Evolutionary conservation across 2,797 vertebrate species (phyloP), one percentile per base, ranked within the genome.

Genomic region (Euphonia xanthogaster): DNA sequence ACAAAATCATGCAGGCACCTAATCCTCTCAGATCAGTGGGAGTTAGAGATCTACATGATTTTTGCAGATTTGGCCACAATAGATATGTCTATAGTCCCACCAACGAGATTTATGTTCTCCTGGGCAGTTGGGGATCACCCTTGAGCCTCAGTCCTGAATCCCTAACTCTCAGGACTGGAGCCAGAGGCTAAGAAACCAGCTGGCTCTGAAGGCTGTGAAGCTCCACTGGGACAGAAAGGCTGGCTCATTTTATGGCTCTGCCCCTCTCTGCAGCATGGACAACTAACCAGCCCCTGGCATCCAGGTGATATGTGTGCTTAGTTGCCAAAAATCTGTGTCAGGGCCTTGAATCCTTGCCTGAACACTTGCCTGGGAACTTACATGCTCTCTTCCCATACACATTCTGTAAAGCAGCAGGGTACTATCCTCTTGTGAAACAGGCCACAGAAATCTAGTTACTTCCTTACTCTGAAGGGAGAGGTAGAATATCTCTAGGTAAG

Each of bases 221-320:
- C 15, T 79, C 33, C n/a, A 40, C 11, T 27, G 71, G 13, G 4
- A n/a, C 35, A 72, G 44, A 9, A 92, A 5, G 23, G 48, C 31
- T 7, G 7, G 47, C 45, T 86, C 39, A 12, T 2, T 44, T 24
- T 21, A 5, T 1, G 7, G 39, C 17, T 88, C 77, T 68, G 22
- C 12, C 31, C 21, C 17, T 62, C 48, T 28, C 85, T n/a, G 58
- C 31, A 74, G 42, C 35, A 30, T 0, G 1, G 40, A 33, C 47
- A 92, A 35, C 25, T n/a, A 68, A 47, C 37, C 11, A 61, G 35
- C 9, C 47, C 23, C 55, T n/a, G 16, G n/a, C 16, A 40, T 66
- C 22, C 68, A 67, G 30, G 24, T 14, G 30, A 54, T 2, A 13
- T 0, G 12, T 2, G 2, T 6, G 22, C n/a, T 40, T 2, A 53